These are phyloP conservation scores for Actinia tenebrosa DNA, from an alignment of 64 coral and sea anemone species.

Conservation along the genomic window DNA sequence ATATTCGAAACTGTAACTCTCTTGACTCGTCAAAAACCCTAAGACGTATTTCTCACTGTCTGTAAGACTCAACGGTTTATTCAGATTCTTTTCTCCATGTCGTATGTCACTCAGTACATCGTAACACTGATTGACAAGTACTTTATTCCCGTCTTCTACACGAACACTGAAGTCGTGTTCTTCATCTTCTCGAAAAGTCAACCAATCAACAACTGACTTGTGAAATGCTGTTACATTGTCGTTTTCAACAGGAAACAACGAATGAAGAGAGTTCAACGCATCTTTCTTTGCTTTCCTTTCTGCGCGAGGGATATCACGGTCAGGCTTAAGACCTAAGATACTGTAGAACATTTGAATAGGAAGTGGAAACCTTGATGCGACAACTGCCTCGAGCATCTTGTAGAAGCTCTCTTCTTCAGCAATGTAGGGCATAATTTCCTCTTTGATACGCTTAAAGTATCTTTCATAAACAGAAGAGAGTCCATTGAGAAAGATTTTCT, in stretches of 20 bases:
- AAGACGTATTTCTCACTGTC: not conserved
- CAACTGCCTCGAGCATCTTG: slow-evolving; percentile 1
- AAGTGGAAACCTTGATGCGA: not conserved
- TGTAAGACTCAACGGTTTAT: not conserved
- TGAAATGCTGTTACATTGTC: not conserved
- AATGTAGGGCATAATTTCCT: not conserved
- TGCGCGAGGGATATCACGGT: not conserved
- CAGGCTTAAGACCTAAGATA: not conserved
- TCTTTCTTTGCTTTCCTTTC: not conserved
- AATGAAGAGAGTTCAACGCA: not conserved
- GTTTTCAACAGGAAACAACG: not conserved
- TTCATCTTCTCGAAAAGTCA: not conserved
- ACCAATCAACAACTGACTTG: slow-evolving; percentile 14
- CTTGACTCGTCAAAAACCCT: not conserved
- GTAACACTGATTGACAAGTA: slow-evolving; percentile 13
- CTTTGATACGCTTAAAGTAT: not conserved
- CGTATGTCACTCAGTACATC: slow-evolving; percentile 1
- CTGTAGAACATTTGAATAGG: not conserved
- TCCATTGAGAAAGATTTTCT: not conserved
- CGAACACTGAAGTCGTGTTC: slow-evolving; percentile 14
- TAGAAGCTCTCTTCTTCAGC: not conserved
- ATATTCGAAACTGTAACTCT: not conserved
- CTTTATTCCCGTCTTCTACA: not conserved
- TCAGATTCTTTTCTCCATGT: not conserved
- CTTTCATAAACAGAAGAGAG: not conserved